Evolutionary conservation across 1,140 invertebrate genomes (phyloP).

Genomic region (Anastatus disparis): DNA sequence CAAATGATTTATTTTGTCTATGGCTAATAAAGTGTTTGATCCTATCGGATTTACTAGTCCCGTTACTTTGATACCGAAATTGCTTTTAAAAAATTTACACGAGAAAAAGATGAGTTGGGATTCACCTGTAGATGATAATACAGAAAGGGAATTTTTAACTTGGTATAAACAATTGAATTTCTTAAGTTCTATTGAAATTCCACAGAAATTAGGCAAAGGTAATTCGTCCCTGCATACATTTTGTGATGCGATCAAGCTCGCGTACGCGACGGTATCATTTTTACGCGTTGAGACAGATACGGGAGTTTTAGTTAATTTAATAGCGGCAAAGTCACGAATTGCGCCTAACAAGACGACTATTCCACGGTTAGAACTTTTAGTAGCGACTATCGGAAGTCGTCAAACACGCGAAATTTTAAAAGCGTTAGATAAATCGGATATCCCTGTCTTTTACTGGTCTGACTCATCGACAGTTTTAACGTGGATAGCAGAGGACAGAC

Average conservation of each 20-base stretch:
- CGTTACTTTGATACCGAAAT: constrained; percentile 45
- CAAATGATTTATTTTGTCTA: constrained; percentile 44
- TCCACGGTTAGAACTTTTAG: constrained; percentile 54
- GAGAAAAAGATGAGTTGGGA: constrained; percentile 47
- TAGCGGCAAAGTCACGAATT: constrained; percentile 17
- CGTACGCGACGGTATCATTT: constrained; percentile 52
- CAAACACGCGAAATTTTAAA: constrained; percentile 36
- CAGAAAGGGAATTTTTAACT: constrained; percentile 37
- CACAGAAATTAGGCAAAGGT: constrained; percentile 41
- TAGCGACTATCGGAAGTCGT: too few species aligned
- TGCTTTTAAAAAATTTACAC: constrained; percentile 50
- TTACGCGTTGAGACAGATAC: constrained; percentile 38
- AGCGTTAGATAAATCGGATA: constrained; percentile 29
- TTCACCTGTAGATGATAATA: constrained; percentile 29
- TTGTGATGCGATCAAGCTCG: constrained; percentile 52
- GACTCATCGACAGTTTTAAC: constrained; percentile 37
- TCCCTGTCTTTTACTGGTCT: constrained; percentile 31
- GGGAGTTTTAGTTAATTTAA: constrained; percentile 17
- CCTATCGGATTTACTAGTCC: constrained; percentile 52
- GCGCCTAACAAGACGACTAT: background rate
- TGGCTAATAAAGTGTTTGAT: constrained; percentile 51
- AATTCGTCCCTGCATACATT: constrained; percentile 50
- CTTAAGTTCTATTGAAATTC: constrained; percentile 43
- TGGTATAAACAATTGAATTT: constrained; percentile 41
- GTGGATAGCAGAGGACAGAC: too few species aligned